Evolutionary conservation across 2,113 vertebrate species (phyloP).

Genomic region (Eudyptes chrysolophus): DNA sequence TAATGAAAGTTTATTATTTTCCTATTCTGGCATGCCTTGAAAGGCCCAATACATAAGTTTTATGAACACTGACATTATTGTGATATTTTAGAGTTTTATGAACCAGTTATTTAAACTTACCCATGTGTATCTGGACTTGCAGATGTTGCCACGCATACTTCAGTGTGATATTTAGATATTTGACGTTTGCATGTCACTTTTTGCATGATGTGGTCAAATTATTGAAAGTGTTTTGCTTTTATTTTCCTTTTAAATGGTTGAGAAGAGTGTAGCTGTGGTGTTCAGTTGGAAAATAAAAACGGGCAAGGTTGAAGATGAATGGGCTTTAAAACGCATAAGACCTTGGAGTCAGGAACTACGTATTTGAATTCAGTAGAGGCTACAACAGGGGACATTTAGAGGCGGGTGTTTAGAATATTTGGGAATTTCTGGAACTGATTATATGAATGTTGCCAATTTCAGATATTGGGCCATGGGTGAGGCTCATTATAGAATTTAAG

Average conservation of each 20-base stretch:
- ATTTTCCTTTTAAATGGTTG: not conserved
- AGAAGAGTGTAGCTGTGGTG: not conserved
- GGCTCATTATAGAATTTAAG: not conserved
- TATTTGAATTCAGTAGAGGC: not conserved
- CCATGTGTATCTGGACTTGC: not conserved
- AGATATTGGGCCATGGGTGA: not conserved
- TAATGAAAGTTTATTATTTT: not conserved
- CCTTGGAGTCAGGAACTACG: rapidly evolving
- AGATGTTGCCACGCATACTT: not conserved
- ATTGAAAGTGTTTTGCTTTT: not conserved
- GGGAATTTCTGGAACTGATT: not conserved
- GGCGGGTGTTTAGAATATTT: not conserved
- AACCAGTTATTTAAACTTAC: not conserved
- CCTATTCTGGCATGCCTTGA: not conserved
- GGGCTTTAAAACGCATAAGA: not conserved
- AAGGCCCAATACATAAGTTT: not conserved
- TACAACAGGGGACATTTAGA: not conserved
- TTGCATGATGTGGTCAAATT: not conserved
- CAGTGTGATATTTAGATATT: not conserved
- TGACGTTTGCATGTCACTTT: not conserved
- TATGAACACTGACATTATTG: not conserved
- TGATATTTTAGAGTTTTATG: not conserved
- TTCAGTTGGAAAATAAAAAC: not conserved
- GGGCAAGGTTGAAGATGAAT: not conserved
- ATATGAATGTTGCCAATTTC: not conserved